Evolutionary conservation across 2,113 vertebrate genomes (phyloP).

Genomic region (Gallinago jamesoni): DNA sequence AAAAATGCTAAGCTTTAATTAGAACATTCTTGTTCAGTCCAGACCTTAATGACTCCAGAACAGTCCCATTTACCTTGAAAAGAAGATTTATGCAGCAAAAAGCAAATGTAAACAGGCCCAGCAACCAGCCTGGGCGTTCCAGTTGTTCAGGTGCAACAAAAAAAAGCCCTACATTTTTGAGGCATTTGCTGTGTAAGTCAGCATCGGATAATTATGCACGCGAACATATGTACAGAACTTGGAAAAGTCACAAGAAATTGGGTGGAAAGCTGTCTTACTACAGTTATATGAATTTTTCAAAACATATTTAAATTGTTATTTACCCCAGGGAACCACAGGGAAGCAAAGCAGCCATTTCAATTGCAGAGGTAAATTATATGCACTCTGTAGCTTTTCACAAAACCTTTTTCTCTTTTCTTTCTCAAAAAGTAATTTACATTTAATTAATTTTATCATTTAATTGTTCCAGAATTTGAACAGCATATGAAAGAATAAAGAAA

Average conservation of each 20-base stretch:
- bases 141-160: not conserved
- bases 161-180: not conserved
- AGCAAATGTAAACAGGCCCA: not conserved
- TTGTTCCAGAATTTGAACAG: conserved; percentile 41
- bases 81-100: not conserved
- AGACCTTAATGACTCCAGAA: not conserved
- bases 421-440: conserved; percentile 47
- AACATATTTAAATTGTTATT: conserved; percentile 37
- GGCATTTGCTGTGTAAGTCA: not conserved
- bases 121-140: not conserved
- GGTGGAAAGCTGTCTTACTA: conserved; percentile 2
- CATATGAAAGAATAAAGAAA: not conserved
- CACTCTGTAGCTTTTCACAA: not conserved
- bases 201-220: not conserved
- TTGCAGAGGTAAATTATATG: conserved; percentile 16
- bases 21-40: not conserved
- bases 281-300: not conserved
- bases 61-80: not conserved
- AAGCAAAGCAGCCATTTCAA: conserved; percentile 10
- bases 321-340: conserved; percentile 11
- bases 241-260: not conserved
- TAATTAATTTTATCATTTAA: conserved; percentile 68
- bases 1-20: not conserved
- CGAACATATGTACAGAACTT: not conserved
- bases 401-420: conserved; percentile 7